Evolutionary conservation across 2,888 invertebrate genomes (phyloP).

Genomic region (Acleris literana): DNA sequence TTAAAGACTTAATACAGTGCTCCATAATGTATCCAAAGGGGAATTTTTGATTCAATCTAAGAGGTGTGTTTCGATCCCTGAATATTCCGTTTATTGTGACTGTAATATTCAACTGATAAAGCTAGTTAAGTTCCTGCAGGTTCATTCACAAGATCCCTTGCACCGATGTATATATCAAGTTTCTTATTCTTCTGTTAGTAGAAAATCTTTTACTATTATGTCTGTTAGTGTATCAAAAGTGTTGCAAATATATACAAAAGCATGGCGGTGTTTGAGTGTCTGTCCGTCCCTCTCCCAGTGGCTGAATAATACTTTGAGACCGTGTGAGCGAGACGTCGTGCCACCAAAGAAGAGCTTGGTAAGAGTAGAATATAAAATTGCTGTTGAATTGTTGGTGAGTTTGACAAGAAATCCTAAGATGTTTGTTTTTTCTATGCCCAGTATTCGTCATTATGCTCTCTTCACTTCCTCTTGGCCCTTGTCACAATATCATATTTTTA

Average conservation of each 20-base stretch:
- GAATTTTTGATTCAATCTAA: too few species aligned
- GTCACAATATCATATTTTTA: too few species aligned
- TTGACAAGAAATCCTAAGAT: too few species aligned
- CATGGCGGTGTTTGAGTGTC: conserved; percentile 46
- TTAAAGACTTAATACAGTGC: too few species aligned
- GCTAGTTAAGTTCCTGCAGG: neutral
- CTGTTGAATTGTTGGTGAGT: conserved; percentile 27
- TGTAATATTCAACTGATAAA: neutral
- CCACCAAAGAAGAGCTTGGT: conserved; percentile 63
- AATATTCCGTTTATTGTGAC: neutral
- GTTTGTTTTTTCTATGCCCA: too few species aligned
- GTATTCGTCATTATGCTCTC: too few species aligned
- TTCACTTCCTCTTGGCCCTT: too few species aligned
- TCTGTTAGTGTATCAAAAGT: conserved; percentile 1
- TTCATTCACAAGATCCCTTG: neutral
- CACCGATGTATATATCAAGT: neutral
- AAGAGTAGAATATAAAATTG: conserved; percentile 53
- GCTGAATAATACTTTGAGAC: conserved; percentile 96
- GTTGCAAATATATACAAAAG: neutral
- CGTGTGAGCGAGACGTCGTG: conserved; percentile 67
- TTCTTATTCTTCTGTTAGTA: neutral
- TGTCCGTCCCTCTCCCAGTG: conserved; percentile 87
- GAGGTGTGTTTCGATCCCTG: neutral
- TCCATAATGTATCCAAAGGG: too few species aligned
- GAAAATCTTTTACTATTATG: neutral